A percentile compares a stretch with the other conserved stretches of the same genome.
Conservation (phyloP, 1,140 invertebrate genomes). For the Microvelia longipes region DNA sequence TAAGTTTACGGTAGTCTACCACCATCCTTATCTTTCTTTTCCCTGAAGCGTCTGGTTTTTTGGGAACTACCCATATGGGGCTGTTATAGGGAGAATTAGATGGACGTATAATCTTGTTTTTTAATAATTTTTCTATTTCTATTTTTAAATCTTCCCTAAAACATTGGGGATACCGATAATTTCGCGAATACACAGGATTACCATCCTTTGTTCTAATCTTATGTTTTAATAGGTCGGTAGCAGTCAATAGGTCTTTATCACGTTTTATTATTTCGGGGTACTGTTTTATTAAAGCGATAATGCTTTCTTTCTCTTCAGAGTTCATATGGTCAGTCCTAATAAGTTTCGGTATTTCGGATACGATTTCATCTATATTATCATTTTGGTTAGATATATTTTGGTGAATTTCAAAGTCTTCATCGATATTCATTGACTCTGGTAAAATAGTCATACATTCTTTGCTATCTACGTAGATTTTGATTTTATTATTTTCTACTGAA, state of each 20-base stretch:
- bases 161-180: constrained; percentile 26
- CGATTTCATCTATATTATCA: not conserved
- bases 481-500: not conserved
- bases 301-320: not conserved
- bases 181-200: constrained; percentile 21
- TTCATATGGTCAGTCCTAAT: not conserved
- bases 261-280: constrained; percentile 2
- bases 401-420: constrained; percentile 2
- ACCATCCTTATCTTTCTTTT: constrained; percentile 16
- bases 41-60: constrained; percentile 17
- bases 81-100: constrained; percentile 14
- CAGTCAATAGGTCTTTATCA: not conserved
- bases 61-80: constrained; percentile 16
- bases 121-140: constrained; percentile 23
- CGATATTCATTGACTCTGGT: not conserved
- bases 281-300: not conserved
- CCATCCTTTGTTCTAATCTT: constrained; percentile 20
- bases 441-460: not conserved
- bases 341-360: not conserved
- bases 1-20: constrained; percentile 18
- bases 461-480: not conserved
- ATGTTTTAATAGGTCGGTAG: constrained; percentile 20
- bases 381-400: not conserved
- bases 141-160: constrained; percentile 27
- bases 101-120: constrained; percentile 13